phyloP scores from a whole-genome alignment of 1,140 invertebrate species.

The Trichomalopsis sarcophagae region DNA sequence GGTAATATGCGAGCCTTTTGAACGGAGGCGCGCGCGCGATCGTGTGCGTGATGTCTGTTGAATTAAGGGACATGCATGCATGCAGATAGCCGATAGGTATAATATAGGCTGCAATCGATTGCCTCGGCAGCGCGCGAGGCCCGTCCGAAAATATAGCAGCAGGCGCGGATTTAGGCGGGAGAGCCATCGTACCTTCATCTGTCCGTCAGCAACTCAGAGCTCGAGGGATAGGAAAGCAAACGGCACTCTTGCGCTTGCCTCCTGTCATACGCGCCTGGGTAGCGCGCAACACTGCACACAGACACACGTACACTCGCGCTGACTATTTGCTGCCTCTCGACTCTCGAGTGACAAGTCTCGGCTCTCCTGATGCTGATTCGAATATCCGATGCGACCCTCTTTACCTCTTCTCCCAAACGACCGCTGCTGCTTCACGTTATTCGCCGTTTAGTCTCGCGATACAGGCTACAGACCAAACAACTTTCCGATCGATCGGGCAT shows the following conservation, averaged over 20 bases:
- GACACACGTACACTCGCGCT: background rate
- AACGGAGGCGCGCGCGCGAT: slow-evolving; percentile 13
- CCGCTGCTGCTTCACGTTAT: too few species aligned
- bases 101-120: background rate
- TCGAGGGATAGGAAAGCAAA: background rate
- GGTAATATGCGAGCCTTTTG: slow-evolving; percentile 11
- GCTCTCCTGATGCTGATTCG: too few species aligned
- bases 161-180: background rate
- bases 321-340: too few species aligned
- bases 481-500: too few species aligned
- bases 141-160: background rate
- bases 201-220: background rate
- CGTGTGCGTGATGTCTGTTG: background rate
- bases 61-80: too few species aligned
- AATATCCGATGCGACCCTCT: background rate
- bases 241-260: background rate
- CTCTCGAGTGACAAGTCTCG: too few species aligned
- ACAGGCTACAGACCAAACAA: too few species aligned
- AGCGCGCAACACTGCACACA: slow-evolving; percentile 10
- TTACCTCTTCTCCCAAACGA: background rate
- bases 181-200: slow-evolving; percentile 36
- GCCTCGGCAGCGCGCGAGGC: background rate
- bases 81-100: background rate
- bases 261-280: slow-evolving; percentile 28
- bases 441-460: too few species aligned